Conservation (phyloP, 1,140 invertebrate species). For the Drosophila athabasca region DNA sequence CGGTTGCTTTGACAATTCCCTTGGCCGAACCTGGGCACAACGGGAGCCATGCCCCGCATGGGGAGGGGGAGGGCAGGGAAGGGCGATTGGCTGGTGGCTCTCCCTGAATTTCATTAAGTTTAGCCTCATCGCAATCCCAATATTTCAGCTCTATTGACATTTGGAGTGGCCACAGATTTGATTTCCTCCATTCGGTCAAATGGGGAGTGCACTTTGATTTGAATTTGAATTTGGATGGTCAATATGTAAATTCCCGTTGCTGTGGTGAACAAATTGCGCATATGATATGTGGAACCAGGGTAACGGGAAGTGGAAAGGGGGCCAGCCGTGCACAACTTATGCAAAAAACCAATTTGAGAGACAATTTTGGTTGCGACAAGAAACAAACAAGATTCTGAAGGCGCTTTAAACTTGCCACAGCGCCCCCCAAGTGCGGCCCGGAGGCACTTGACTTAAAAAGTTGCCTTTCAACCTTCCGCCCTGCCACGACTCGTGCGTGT, state of each 20-base stretch:
- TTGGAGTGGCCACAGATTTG: slow-evolving; percentile 33
- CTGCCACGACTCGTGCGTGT: not conserved
- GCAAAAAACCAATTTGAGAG: slow-evolving; percentile 69
- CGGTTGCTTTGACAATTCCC: slow-evolving; percentile 48
- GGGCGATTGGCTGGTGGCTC: not conserved
- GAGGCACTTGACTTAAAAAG: slow-evolving; percentile 55
- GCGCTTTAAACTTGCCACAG: slow-evolving; percentile 52
- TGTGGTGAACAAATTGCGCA: slow-evolving; percentile 48
- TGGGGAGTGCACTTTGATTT: slow-evolving; percentile 52
- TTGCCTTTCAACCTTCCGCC: slow-evolving; percentile 19
- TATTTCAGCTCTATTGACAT: slow-evolving; percentile 10
- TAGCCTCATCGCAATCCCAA: slow-evolving; percentile 25
- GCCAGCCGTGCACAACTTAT: slow-evolving; percentile 33
- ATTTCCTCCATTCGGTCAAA: slow-evolving; percentile 26
- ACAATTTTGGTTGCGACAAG: slow-evolving; percentile 36
- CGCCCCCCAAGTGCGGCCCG: slow-evolving; percentile 62
- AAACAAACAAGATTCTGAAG: slow-evolving; percentile 54
- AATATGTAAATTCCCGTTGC: slow-evolving; percentile 30
- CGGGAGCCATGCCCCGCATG: not conserved
- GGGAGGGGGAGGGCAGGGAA: too few species aligned
- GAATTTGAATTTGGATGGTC: slow-evolving; percentile 48
- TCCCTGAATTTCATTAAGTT: slow-evolving; percentile 39
- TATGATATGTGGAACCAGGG: slow-evolving; percentile 15
- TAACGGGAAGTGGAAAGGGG: not conserved
- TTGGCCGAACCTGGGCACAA: not conserved